phyloP scores from a whole-genome alignment of 2,113 vertebrate genomes.

The Gracilinanus agilis region DNA sequence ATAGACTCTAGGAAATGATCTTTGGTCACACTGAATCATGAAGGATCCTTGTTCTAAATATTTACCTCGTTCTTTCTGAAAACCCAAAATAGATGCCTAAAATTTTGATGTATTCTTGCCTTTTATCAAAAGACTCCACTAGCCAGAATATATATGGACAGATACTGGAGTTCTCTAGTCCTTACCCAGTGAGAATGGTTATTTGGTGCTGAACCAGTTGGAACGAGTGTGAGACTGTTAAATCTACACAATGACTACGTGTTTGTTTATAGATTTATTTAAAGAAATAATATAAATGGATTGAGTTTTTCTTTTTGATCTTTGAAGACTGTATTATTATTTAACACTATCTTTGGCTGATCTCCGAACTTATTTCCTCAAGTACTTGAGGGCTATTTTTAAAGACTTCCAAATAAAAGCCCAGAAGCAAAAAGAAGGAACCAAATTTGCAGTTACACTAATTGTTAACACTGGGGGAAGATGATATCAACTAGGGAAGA shows the following conservation, averaged over 20 bases:
- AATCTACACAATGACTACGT: neutral
- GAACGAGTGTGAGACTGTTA: slow-evolving; percentile 30
- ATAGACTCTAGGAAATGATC: neutral
- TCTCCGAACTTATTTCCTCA: slow-evolving; percentile 65
- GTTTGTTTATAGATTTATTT: slow-evolving; percentile 48
- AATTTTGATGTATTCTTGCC: slow-evolving; percentile 34
- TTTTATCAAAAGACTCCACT: slow-evolving; percentile 44
- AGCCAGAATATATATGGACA: slow-evolving; percentile 31
- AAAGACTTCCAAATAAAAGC: slow-evolving; percentile 50
- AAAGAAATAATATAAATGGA: slow-evolving; percentile 40
- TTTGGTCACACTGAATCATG: slow-evolving; percentile 2
- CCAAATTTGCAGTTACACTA: slow-evolving; percentile 12
- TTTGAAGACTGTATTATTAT: neutral
- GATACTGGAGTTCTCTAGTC: slow-evolving; percentile 51
- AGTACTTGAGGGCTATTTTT: slow-evolving; percentile 42
- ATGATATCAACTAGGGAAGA: neutral
- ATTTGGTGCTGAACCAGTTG: slow-evolving; percentile 38
- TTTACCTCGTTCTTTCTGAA: slow-evolving; percentile 48
- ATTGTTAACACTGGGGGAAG: neutral
- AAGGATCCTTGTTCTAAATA: neutral
- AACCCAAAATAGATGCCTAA: slow-evolving; percentile 42
- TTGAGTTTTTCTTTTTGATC: neutral
- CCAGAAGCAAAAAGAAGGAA: neutral
- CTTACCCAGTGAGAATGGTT: slow-evolving; percentile 51
- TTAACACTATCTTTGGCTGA: slow-evolving; percentile 26